Conservation (phyloP, 2,888 invertebrate species). For the Digitonthophagus gazella region DNA sequence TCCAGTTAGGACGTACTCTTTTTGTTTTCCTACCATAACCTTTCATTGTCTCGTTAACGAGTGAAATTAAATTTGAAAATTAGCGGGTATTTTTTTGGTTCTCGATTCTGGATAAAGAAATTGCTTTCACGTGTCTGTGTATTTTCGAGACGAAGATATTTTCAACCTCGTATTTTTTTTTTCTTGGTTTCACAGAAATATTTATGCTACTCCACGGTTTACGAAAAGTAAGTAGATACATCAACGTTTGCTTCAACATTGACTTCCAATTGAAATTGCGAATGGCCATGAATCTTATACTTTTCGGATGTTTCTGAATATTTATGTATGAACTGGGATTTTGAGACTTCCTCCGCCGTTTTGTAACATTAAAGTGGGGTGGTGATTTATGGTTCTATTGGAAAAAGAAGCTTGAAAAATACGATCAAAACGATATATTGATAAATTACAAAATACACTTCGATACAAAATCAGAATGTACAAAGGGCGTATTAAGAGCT, state of each 20-base stretch:
- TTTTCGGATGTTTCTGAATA: neutral
- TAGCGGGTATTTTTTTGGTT: neutral
- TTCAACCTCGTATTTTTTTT: neutral
- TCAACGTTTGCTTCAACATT: neutral
- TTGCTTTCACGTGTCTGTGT: neutral
- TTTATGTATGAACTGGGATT: neutral
- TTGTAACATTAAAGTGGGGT: neutral
- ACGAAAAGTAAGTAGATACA: neutral
- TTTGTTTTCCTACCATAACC: neutral
- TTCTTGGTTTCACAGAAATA: neutral
- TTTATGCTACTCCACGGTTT: neutral
- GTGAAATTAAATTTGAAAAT: constrained; percentile 1
- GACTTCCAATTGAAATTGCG: neutral
- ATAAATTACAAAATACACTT: neutral
- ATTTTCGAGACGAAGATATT: neutral
- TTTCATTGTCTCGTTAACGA: neutral
- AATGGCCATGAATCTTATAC: neutral
- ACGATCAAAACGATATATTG: neutral
- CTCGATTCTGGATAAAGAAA: too few relatives aligned
- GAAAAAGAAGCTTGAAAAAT: neutral
- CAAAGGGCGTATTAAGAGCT: too few relatives aligned
- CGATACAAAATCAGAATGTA: neutral
- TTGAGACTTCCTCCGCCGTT: neutral
- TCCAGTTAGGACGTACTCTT: neutral
- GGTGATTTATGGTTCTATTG: neutral